Conservation (phyloP, 2,113 vertebrate genomes). For the Tetrax tetrax region DNA sequence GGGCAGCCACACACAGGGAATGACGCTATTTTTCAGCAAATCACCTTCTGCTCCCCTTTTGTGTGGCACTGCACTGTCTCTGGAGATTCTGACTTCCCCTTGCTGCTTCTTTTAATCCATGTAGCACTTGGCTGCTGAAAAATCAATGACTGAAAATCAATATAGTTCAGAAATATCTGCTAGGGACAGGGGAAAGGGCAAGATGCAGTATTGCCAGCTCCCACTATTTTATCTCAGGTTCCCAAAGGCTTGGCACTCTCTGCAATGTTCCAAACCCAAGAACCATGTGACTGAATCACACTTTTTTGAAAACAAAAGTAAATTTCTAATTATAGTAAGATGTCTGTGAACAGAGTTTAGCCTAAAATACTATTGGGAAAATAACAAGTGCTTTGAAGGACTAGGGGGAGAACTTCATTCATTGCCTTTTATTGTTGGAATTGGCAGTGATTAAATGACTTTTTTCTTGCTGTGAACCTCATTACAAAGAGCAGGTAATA, state of each 20-base stretch:
- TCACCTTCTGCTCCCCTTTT: background rate
- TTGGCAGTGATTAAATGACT: background rate
- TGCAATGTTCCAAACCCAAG: background rate
- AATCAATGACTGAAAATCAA: background rate
- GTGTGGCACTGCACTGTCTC: accelerated
- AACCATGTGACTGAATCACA: background rate
- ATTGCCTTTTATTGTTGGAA: background rate
- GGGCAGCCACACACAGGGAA: accelerated
- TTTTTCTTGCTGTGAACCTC: background rate
- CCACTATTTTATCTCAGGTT: background rate
- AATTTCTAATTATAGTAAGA: background rate
- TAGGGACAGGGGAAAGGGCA: background rate
- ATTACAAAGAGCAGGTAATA: background rate
- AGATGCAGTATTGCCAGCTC: background rate
- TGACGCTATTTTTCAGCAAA: background rate
- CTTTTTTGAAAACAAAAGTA: background rate
- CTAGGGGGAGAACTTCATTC: background rate
- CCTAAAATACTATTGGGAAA: background rate
- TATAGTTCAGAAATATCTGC: background rate
- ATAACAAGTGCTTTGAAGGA: background rate
- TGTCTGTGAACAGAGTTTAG: background rate
- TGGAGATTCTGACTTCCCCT: background rate
- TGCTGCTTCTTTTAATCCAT: background rate
- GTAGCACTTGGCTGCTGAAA: background rate
- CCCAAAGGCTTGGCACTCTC: background rate